Percentiles rank a stretch among this genome's conserved stretches.
Conservation (phyloP, 2,113 vertebrate species). For the Thoracochromis brauschi region DNA sequence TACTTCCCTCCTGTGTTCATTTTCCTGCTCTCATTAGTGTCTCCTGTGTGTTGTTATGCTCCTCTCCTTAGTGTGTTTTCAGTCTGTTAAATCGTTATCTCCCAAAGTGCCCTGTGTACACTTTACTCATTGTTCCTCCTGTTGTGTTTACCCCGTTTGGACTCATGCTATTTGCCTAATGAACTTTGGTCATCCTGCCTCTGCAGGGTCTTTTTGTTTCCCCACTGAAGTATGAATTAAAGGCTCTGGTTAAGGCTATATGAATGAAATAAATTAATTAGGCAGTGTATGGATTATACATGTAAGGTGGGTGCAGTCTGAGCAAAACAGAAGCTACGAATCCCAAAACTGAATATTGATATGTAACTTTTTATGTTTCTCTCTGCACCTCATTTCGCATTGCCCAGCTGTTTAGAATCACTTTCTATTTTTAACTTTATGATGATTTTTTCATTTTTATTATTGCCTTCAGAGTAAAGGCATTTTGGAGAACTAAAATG, state of each 20-base stretch:
- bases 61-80: neutral
- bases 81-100: neutral
- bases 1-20: neutral
- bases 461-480: neutral
- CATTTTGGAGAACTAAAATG: neutral
- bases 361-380: neutral
- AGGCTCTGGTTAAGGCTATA: neutral
- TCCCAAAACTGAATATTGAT: neutral
- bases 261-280: neutral
- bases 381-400: neutral
- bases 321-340: neutral
- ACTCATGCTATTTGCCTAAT: neutral
- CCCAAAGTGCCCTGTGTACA: neutral
- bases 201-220: neutral
- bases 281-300: neutral
- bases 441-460: neutral
- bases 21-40: neutral
- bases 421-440: neutral
- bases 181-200: neutral
- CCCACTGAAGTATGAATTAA: neutral
- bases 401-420: neutral
- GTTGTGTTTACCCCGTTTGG: neutral
- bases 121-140: neutral
- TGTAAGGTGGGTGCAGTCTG: neutral
- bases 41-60: neutral